phyloP scores from a whole-genome alignment of 1,140 invertebrate genomes.

The Musca domestica region DNA sequence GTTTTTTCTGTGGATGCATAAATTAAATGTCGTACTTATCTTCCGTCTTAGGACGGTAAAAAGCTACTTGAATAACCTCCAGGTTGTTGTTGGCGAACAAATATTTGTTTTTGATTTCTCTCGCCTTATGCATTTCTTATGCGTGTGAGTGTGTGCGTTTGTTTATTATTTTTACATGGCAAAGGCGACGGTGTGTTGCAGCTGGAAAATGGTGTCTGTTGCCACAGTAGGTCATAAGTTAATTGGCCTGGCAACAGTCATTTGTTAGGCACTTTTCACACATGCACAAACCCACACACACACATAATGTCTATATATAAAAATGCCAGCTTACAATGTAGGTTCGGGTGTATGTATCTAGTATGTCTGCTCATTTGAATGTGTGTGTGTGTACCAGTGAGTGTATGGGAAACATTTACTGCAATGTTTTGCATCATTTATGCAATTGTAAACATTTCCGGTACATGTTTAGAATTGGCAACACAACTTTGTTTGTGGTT shows the following conservation, averaged over 20 bases:
- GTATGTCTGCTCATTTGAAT: neutral
- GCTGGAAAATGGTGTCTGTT: too few species aligned
- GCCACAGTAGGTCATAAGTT: conserved; percentile 11
- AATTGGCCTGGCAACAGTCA: conserved; percentile 18
- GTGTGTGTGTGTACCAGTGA: neutral
- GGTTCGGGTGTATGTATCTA: neutral
- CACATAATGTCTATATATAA: neutral
- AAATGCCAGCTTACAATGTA: too few species aligned
- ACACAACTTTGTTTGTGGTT: neutral
- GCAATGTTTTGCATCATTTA: conserved; percentile 19
- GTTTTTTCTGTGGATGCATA: too few species aligned
- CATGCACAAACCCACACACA: neutral
- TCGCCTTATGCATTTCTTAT: too few species aligned
- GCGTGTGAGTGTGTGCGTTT: too few species aligned
- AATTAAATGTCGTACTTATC: too few species aligned
- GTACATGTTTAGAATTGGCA: conserved; percentile 16
- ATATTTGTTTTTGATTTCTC: too few species aligned
- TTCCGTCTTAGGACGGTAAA: too few species aligned
- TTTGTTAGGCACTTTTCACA: conserved; percentile 4
- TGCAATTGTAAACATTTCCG: conserved; percentile 21
- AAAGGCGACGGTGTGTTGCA: too few species aligned
- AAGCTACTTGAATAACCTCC: too few species aligned
- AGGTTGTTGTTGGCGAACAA: too few species aligned
- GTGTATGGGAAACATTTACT: conserved; percentile 5
- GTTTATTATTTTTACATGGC: too few species aligned